Conservation (phyloP, 2,113 vertebrate genomes). For the Pyrgilauda ruficollis region DNA sequence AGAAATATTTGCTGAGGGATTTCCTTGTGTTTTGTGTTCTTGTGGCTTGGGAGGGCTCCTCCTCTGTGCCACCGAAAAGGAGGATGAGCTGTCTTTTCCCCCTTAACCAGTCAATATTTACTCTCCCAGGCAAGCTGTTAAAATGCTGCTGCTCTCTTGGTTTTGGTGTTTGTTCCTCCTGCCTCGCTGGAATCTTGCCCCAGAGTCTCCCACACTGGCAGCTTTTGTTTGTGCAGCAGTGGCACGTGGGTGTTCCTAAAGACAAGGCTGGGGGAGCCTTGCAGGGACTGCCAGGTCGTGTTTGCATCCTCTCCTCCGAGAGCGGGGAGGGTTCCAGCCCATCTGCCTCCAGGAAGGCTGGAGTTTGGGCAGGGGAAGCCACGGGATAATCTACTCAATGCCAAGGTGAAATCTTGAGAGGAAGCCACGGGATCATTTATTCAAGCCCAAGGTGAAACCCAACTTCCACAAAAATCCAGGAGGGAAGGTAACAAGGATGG, state of each 20-base stretch:
- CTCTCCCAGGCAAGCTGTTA: slow-evolving; percentile 28
- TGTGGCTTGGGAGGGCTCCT: neutral
- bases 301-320: neutral
- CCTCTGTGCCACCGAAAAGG: neutral
- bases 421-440: neutral
- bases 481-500: neutral
- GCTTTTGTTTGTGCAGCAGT: slow-evolving; percentile 3
- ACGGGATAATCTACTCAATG: neutral
- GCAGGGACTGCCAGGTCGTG: neutral
- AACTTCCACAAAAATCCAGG: neutral
- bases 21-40: neutral
- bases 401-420: neutral
- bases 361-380: neutral
- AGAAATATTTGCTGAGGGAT: neutral
- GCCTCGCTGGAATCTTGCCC: slow-evolving; percentile 35
- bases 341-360: neutral
- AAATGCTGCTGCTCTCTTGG: neutral
- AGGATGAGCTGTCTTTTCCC: slow-evolving; percentile 26
- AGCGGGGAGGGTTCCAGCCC: neutral
- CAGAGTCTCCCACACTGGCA: slow-evolving; percentile 36
- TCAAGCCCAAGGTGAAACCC: no score
- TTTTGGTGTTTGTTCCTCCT: slow-evolving; percentile 32
- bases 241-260: neutral
- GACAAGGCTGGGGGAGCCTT: neutral
- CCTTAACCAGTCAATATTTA: slow-evolving; percentile 38